These are phyloP conservation scores for Herpailurus yagouaroundi DNA, from an alignment of 2,113 vertebrate species.

Conservation along the genomic window DNA sequence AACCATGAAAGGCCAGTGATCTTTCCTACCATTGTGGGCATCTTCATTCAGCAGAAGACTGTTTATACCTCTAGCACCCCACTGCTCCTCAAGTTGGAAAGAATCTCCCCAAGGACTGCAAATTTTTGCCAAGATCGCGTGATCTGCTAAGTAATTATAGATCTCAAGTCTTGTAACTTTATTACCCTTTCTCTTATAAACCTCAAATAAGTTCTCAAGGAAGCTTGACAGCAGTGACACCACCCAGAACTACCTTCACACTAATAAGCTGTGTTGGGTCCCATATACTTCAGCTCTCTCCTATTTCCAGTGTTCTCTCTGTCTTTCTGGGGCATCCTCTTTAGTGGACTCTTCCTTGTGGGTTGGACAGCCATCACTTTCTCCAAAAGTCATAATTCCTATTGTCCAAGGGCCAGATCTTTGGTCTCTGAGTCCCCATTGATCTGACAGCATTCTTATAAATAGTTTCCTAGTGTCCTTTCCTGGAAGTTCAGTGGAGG, in stretches of 20 bases:
- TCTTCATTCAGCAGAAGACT: neutral
- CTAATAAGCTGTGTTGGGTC: fast-evolving
- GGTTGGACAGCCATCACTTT: neutral
- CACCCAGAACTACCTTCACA: neutral
- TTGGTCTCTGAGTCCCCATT: neutral
- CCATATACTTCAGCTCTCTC: neutral
- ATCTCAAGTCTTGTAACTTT: neutral
- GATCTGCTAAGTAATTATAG: neutral
- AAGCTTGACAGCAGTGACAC: neutral
- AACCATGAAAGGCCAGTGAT: neutral
- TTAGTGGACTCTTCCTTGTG: neutral
- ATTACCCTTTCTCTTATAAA: neutral
- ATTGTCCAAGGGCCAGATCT: neutral
- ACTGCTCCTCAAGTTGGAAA: neutral
- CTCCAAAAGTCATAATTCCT: neutral
- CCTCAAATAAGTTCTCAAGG: neutral
- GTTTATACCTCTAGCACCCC: neutral
- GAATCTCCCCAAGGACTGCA: neutral
- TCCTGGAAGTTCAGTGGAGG: neutral
- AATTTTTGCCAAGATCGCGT: neutral
- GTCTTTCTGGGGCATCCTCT: neutral
- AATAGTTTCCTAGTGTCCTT: neutral
- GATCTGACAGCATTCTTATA: neutral
- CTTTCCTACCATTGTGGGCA: neutral
- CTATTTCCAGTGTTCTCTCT: neutral